Evolutionary conservation across 2,888 invertebrate species (phyloP), one percentile per base, ranked within the genome.

Genomic region (Nomada lathburiana): DNA sequence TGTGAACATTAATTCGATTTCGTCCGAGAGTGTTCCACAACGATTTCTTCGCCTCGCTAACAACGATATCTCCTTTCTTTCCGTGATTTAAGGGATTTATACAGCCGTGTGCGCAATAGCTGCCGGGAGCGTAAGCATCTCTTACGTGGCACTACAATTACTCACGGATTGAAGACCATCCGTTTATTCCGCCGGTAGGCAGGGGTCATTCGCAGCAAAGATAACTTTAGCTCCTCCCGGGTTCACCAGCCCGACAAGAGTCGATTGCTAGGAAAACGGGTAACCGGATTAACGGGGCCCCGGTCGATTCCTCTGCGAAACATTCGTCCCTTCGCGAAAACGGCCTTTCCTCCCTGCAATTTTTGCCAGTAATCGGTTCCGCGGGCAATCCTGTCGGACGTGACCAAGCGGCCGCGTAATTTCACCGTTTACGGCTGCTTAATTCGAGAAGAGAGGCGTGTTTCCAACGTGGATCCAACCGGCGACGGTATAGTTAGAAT

Each of bases 191-290:
- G 79, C 70, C 62, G 76, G 85, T 82, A 87, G 88, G 63, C 89
- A 89, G 89, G 85, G 87, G 87, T 89, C 87, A 84, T 88, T 88
- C 87, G 87, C 87, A 87, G 82, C 89, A 83, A 83, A 76, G 87
- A 88, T 87, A 87, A 89, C 87, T 88, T 82, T 65, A 73, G 70
- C 82, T 81, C 62, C 20, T 18, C 23, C 52, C 50, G 11, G 10
- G 53, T 57, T 60, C 65, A 47, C 67, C 70, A 13, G 4, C 42
- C 69, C 55, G 64, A 20, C 13, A 26, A 20, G 11, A 69, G 55
- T 42, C 83, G 76, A 83, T 88, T 85, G 80, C 83, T 70, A 71
- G 80, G 83, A 60, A 81, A 80, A 74, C 80, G 78, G 68, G 79
- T 85, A 78, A 86, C 83, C 80, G 76, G 86, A 86, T 86, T 86